Evolutionary conservation across 1,140 invertebrate species (phyloP).

Genomic region (Tetragonula clypearis): DNA sequence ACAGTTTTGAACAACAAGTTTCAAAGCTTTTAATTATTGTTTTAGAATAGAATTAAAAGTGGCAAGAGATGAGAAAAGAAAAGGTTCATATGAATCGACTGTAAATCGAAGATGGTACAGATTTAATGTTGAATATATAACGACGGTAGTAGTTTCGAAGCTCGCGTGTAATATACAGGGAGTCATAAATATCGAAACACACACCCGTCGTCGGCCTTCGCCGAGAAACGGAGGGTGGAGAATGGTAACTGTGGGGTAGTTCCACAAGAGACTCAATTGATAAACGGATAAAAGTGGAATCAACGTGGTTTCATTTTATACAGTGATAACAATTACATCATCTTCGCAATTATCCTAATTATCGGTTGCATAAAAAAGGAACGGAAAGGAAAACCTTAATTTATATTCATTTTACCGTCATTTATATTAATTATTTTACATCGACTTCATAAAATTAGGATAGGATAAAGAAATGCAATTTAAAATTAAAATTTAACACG

Average conservation of each 20-base stretch:
- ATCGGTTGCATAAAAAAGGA: background rate
- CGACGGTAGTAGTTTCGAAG: slow-evolving; percentile 41
- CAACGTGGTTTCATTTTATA: slow-evolving; percentile 50
- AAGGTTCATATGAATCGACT: background rate
- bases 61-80: no score
- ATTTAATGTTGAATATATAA: slow-evolving; percentile 55
- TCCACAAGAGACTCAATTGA: slow-evolving; percentile 63
- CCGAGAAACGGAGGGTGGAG: slow-evolving; percentile 41
- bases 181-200: slow-evolving; percentile 68
- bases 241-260: slow-evolving; percentile 45
- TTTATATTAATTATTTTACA: background rate
- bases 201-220: slow-evolving; percentile 61
- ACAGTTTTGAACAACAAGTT: background rate
- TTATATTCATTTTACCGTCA: background rate
- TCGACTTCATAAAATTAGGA: background rate
- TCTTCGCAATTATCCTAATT: slow-evolving; percentile 53
- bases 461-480: background rate
- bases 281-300: slow-evolving; percentile 67
- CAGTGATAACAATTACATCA: slow-evolving; percentile 37
- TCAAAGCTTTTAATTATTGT: background rate
- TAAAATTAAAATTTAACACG: background rate
- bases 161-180: slow-evolving; percentile 62
- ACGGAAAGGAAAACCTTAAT: background rate
- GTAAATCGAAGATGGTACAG: slow-evolving; percentile 50
- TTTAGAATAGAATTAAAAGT: background rate